Evolutionary conservation across 2,113 vertebrate genomes (phyloP), one percentile per base, ranked within the genome.

Genomic region (Hemiprocne comata): DNA sequence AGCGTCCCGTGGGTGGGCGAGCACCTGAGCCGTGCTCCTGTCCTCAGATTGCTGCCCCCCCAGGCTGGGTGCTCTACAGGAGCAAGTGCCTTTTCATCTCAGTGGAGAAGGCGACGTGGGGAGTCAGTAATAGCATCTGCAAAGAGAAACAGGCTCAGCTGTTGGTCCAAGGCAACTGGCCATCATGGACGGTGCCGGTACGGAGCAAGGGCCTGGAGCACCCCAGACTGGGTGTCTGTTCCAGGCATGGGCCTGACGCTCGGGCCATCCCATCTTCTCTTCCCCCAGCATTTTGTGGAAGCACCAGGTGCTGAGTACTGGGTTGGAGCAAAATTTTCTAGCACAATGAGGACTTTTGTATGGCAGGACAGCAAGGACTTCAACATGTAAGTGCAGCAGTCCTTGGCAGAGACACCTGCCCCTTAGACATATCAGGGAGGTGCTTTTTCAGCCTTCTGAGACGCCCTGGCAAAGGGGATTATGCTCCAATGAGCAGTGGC

Each of bases 281-380:
- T 9, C 9, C 38, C 18, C 2, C n/a, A 36, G 64, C 17, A 60
- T 36, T 81, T 90, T 54, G 4, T 86, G 51, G 9, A 36, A 25
- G 11, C 1, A 1, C 0, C 2, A 7, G 7, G 7, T 82, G 14
- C 10, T 46, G 9, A 0, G 2, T 72, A 58, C 58, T 66, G 73
- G 36, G 5, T 73, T 2, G 7, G 14, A 57, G 2, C 0, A 48
- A 16, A 2, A 24, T 0, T 0, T 26, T 0, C 0, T 19, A 2
- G 5, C 0, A 0, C 0, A 1, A 19, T 4, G 14, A 3, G 1
- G 6, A 1, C 6, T 48, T 0, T 3, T 53, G 0, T 2, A 36
- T 0, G 20, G 84, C 2, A 0, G 2, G 44, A 58, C 2, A 11
- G 1, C 3, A 44, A 24, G 48, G 2, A 5, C 1, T 1, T 0